phyloP scores from a whole-genome alignment of 2,888 invertebrate species.

The Heliconius hortense region DNA sequence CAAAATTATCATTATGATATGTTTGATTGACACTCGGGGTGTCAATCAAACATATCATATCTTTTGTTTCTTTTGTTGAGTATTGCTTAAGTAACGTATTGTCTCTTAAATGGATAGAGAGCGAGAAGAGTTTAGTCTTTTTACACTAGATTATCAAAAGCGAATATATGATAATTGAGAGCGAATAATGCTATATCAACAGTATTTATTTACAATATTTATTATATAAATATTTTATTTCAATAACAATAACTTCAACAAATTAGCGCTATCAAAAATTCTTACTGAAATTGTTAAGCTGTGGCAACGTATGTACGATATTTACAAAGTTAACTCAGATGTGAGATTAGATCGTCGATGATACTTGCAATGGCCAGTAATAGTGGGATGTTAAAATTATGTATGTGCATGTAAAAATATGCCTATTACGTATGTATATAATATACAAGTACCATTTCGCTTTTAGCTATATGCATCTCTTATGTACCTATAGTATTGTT shows the following conservation, averaged over 20 bases:
- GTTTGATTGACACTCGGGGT: too few species aligned
- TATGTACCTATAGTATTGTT: neutral
- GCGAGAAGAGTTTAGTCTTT: too few species aligned
- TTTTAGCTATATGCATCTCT: neutral
- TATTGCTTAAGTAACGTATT: too few species aligned
- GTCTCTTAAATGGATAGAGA: too few species aligned
- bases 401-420: conserved; percentile 14
- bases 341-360: conserved; percentile 71
- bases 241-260: neutral
- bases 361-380: conserved; percentile 57
- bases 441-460: neutral
- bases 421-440: neutral
- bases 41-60: too few species aligned
- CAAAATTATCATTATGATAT: too few species aligned
- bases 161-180: too few species aligned
- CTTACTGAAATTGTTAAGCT: conserved; percentile 34
- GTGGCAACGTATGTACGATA: conserved; percentile 40
- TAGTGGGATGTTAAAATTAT: conserved; percentile 47
- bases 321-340: conserved; percentile 68
- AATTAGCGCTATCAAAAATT: neutral
- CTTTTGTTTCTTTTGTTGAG: too few species aligned
- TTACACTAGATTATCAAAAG: too few species aligned
- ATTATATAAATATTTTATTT: neutral
- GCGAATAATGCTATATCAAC: neutral
- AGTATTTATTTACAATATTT: neutral